phyloP scores from a whole-genome alignment of 2,797 vertebrate genomes.

The Cuculus canorus region DNA sequence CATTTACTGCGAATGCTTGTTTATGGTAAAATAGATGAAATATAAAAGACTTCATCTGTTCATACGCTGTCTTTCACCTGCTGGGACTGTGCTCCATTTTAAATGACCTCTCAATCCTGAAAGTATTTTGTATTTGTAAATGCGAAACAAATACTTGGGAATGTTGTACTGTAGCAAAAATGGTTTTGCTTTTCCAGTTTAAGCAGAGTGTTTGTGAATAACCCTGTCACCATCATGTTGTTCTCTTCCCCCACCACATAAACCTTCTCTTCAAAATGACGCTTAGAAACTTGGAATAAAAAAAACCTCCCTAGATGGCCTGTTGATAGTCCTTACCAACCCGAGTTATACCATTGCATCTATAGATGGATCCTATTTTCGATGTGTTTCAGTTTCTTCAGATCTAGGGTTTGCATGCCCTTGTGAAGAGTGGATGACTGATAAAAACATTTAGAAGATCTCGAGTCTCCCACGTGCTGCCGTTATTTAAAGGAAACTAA shows the following conservation, averaged over 20 bases:
- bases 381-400: background rate
- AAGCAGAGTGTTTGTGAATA: background rate
- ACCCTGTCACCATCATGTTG: background rate
- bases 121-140: background rate
- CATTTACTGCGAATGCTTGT: background rate
- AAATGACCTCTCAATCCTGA: background rate
- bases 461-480: background rate
- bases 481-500: background rate
- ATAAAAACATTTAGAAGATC: background rate
- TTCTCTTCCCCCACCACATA: background rate
- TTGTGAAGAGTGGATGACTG: background rate
- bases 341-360: background rate
- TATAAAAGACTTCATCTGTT: background rate
- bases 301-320: background rate
- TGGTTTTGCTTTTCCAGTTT: background rate
- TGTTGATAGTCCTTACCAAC: background rate
- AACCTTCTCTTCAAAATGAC: background rate
- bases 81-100: background rate
- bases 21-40: background rate
- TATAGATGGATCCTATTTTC: background rate
- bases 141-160: background rate
- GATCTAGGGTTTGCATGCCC: background rate
- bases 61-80: background rate
- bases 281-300: background rate
- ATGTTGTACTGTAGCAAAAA: background rate